These are phyloP conservation scores for Ctenochaetus hawaiiensis DNA, from an alignment of 2,797 vertebrate genomes.

Conservation along the genomic window DNA sequence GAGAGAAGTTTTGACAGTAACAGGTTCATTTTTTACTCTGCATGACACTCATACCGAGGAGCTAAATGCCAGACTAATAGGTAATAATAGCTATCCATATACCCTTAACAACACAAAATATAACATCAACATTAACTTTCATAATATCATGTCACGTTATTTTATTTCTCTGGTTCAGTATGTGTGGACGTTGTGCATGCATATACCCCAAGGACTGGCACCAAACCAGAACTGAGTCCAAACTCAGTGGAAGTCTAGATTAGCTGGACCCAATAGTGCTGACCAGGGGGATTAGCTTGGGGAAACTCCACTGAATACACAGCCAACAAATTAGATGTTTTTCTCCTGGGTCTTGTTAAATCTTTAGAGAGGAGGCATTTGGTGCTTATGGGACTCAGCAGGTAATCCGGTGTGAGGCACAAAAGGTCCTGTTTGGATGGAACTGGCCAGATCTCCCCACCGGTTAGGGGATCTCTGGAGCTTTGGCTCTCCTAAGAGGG, in stretches of 20 bases:
- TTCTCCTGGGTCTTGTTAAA: constrained; percentile 54
- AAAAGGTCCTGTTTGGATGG: constrained; percentile 63
- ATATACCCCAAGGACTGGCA: constrained; percentile 10
- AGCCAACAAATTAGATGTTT: constrained; percentile 56
- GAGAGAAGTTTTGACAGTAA: constrained; percentile 22
- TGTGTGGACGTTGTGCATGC: background rate
- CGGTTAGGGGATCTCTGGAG: constrained; percentile 66
- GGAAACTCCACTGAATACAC: constrained; percentile 51
- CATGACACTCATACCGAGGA: constrained; percentile 22
- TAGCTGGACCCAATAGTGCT: constrained; percentile 39
- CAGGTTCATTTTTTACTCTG: background rate
- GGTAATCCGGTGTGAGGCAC: constrained; percentile 61
- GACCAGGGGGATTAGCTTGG: constrained; percentile 38
- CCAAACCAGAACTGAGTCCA: constrained; percentile 14
- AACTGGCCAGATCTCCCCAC: constrained; percentile 60
- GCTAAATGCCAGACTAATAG: constrained; percentile 61
- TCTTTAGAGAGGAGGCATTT: constrained; percentile 68
- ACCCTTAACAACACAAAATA: constrained; percentile 37
- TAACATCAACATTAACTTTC: constrained; percentile 35
- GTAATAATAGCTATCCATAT: constrained; percentile 47
- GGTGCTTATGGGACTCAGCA: constrained; percentile 59
- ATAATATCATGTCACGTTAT: constrained; percentile 4
- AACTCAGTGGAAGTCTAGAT: constrained; percentile 40
- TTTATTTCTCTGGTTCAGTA: background rate
- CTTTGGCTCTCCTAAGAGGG: constrained; percentile 65